A percentile compares a stretch with the other conserved stretches of the same genome.
phyloP scores from a whole-genome alignment of 2,113 vertebrate species.

The Leptocoma aspasia region DNA sequence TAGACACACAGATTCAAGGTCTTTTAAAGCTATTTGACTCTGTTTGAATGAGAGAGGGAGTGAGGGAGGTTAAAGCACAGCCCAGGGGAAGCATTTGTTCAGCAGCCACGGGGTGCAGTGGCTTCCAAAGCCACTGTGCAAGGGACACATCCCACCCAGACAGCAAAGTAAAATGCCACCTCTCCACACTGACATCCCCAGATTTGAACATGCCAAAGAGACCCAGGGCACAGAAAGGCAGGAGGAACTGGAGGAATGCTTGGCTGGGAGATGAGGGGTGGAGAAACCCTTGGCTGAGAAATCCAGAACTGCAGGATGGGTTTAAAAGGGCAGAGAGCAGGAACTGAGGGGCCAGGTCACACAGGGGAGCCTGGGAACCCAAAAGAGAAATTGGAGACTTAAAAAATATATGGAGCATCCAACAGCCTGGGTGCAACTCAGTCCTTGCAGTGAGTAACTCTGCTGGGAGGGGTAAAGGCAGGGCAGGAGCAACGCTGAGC shows the following conservation, averaged over 20 bases:
- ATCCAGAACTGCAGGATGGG: neutral
- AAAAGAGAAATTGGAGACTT: neutral
- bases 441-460: neutral
- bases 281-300: neutral
- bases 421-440: neutral
- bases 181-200: neutral
- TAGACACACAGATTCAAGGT: too few species aligned
- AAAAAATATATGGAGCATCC: neutral
- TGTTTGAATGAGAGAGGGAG: neutral
- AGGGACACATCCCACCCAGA: neutral
- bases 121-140: neutral
- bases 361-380: neutral
- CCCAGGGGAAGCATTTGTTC: neutral
- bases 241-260: neutral
- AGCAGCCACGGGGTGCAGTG: rapidly evolving
- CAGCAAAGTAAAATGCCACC: neutral
- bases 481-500: neutral
- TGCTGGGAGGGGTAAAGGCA: neutral
- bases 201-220: neutral
- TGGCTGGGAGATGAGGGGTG: neutral
- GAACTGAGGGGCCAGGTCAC: neutral
- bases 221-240: neutral
- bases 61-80: neutral
- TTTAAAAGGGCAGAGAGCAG: neutral
- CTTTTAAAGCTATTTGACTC: too few species aligned